Evolutionary conservation across 2,797 vertebrate genomes (phyloP).

Genomic region (Myotis findleyi): DNA sequence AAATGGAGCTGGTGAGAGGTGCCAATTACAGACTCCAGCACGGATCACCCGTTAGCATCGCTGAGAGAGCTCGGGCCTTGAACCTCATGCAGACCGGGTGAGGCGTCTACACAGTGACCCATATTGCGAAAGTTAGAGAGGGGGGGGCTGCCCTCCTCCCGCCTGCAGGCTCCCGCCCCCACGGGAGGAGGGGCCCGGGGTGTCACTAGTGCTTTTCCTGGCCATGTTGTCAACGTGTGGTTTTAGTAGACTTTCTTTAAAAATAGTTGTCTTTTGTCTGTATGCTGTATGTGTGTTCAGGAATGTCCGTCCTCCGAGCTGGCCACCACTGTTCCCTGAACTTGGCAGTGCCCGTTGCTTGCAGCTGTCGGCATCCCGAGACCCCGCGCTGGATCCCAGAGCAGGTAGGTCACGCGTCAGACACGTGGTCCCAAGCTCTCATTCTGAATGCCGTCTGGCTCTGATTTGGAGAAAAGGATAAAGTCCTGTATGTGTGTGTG

Average conservation of each 20-base stretch:
- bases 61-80: slow-evolving; percentile 56
- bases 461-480: slow-evolving; percentile 81
- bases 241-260: slow-evolving; percentile 61
- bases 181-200: not conserved
- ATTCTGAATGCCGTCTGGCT: slow-evolving; percentile 80
- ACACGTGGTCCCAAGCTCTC: slow-evolving; percentile 65
- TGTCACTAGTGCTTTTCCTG: slow-evolving; percentile 47
- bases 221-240: slow-evolving; percentile 58
- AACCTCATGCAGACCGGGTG: slow-evolving; percentile 73
- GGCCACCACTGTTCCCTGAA: slow-evolving; percentile 65
- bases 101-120: slow-evolving; percentile 66
- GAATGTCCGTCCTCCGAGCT: slow-evolving; percentile 64
- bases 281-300: slow-evolving; percentile 56
- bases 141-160: not conserved
- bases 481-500: slow-evolving; percentile 57
- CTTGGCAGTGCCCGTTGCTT: slow-evolving; percentile 67
- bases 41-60: slow-evolving; percentile 57
- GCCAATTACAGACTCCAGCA: slow-evolving; percentile 73
- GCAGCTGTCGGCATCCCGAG: slow-evolving; percentile 71
- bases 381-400: slow-evolving; percentile 74
- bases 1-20: slow-evolving; percentile 83
- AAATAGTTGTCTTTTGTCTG: not conserved
- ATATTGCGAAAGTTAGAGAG: slow-evolving; percentile 13
- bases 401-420: slow-evolving; percentile 53
- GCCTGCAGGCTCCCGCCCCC: not conserved